Percentiles rank a stretch among this genome's conserved stretches.
These are phyloP conservation scores for Tetragonisca angustula DNA, from an alignment of 2,888 invertebrate genomes.

Conservation along the genomic window DNA sequence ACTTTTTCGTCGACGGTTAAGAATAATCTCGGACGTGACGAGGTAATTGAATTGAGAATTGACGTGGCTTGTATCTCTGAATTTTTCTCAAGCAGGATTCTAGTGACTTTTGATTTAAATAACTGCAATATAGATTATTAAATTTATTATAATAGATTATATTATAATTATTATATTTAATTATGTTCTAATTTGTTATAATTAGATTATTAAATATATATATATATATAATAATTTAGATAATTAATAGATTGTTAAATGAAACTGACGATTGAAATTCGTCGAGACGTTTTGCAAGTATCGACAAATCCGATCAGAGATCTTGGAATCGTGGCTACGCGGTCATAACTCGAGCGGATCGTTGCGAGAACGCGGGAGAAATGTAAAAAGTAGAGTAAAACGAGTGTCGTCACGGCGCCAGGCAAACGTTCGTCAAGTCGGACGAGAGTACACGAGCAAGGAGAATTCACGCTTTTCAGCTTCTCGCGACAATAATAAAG, in stretches of 20 bases:
- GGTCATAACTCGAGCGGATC: conserved; percentile 30
- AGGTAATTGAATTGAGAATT: background rate
- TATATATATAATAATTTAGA: no score
- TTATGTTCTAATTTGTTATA: no score
- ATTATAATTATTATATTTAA: no score
- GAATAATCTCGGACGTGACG: background rate
- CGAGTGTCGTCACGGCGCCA: conserved; percentile 20
- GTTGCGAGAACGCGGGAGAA: background rate
- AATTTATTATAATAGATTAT: no score
- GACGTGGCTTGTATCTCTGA: background rate
- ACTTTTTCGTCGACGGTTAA: background rate
- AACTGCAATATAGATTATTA: no score
- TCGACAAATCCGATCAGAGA: no score
- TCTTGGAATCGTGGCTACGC: background rate
- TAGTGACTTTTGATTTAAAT: no score
- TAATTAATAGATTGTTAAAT: no score
- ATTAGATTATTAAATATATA: no score
- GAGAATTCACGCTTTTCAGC: conserved; percentile 38
- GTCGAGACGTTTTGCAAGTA: background rate
- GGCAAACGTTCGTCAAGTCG: conserved; percentile 42
- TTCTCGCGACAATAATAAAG: conserved; percentile 30
- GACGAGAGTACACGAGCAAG: conserved; percentile 50
- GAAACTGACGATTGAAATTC: background rate
- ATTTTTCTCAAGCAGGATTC: no score
- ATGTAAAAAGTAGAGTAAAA: background rate